These are phyloP conservation scores for Macheiramphus alcinus DNA, from an alignment of 2,113 vertebrate species.

Conservation along the genomic window DNA sequence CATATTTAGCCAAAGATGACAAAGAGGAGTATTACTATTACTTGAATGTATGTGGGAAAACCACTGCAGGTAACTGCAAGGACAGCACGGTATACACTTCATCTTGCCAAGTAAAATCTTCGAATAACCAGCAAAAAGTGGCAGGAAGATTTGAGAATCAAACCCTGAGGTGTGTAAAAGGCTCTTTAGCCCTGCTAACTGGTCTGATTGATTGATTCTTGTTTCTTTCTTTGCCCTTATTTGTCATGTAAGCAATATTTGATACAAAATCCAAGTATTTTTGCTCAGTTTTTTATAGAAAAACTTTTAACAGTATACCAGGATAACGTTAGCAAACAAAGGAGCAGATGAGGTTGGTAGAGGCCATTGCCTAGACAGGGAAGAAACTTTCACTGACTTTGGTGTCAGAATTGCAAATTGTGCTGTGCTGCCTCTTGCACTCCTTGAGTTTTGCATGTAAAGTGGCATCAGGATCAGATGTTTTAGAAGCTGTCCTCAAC, in stretches of 20 bases:
- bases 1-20: slow-evolving; percentile 69
- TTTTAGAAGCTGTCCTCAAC: not conserved
- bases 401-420: not conserved
- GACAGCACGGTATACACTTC: slow-evolving; percentile 46
- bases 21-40: slow-evolving; percentile 81
- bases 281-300: not conserved
- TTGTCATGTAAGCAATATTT: not conserved
- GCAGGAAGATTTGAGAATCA: slow-evolving; percentile 86
- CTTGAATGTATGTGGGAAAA: slow-evolving; percentile 83
- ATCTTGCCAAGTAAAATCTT: slow-evolving; percentile 83
- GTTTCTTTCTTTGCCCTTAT: not conserved
- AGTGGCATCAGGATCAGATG: not conserved
- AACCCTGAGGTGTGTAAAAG: slow-evolving; percentile 81
- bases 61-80: slow-evolving; percentile 49
- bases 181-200: not conserved
- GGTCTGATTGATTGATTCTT: not conserved
- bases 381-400: not conserved
- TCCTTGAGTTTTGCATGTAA: not conserved
- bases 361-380: not conserved
- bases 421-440: not conserved
- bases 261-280: not conserved
- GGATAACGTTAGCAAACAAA: not conserved
- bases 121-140: slow-evolving; percentile 52
- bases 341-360: not conserved
- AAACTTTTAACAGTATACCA: not conserved